Conservation (phyloP, 2,797 vertebrate species). For the Peromyscus attwateri region DNA sequence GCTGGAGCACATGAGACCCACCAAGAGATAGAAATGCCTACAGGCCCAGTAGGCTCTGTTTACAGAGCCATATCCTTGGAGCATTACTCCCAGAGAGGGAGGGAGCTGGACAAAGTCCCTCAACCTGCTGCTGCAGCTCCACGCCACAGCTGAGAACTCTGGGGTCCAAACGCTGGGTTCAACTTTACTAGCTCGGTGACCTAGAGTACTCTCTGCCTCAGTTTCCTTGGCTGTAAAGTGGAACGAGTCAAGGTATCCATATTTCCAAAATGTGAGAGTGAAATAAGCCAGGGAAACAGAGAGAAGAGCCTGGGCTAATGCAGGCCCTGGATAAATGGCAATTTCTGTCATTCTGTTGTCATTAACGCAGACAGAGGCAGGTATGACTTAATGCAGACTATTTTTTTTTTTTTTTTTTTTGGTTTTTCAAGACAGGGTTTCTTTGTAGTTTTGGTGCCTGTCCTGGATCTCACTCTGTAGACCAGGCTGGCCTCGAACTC, state of each 20-base stretch:
- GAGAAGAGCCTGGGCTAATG: not conserved
- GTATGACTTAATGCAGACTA: not conserved
- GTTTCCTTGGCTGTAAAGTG: slow-evolving; percentile 26
- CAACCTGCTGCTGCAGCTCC: no score
- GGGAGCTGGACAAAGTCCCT: not conserved
- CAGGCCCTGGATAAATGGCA: not conserved
- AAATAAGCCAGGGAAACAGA: not conserved
- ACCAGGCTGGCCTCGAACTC: no score
- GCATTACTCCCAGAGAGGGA: not conserved
- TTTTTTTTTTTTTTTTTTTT: no score
- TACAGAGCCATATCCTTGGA: not conserved
- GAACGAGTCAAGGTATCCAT: not conserved
- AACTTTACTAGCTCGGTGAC: not conserved
- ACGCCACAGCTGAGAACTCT: not conserved
- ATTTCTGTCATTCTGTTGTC: not conserved
- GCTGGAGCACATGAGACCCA: accelerated
- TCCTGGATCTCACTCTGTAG: no score
- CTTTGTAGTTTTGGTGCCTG: no score
- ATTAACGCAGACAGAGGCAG: not conserved
- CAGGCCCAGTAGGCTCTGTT: not conserved
- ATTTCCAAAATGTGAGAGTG: not conserved
- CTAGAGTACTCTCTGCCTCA: not conserved
- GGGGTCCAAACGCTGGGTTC: not conserved
- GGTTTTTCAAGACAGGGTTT: no score
- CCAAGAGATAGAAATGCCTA: not conserved